phyloP scores from a whole-genome alignment of 2,888 invertebrate species.

The Thecophora atra region DNA sequence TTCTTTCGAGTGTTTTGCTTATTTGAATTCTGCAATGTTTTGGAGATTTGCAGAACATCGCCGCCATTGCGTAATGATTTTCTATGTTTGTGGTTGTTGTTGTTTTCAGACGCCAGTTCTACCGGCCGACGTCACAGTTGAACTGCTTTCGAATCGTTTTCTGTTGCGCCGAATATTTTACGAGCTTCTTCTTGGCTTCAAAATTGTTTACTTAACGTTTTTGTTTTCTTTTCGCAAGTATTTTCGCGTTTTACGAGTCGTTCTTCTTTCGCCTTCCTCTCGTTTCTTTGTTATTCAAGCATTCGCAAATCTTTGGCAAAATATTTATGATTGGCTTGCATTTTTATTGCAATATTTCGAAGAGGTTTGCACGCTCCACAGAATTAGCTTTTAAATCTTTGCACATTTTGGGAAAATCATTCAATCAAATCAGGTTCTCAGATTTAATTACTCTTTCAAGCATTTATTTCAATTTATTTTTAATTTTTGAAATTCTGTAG shows the following conservation, averaged over 20 bases:
- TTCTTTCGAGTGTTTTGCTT: neutral
- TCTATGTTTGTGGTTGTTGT: neutral
- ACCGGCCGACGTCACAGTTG: neutral
- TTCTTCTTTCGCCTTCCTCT: neutral
- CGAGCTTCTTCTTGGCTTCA: neutral
- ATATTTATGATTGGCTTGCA: neutral
- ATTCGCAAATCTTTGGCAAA: neutral
- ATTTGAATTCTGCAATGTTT: neutral
- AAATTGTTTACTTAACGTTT: neutral
- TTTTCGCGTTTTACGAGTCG: too few relatives aligned
- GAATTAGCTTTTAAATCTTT: too few relatives aligned
- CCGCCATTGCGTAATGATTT: neutral
- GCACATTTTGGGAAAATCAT: too few relatives aligned
- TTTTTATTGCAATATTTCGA: neutral
- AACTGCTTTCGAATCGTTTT: neutral
- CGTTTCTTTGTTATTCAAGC: neutral
- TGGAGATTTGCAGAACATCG: neutral
- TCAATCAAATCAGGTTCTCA: too few relatives aligned
- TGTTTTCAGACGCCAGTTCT: neutral
- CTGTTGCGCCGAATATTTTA: conserved; percentile 7
- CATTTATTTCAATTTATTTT: too few relatives aligned
- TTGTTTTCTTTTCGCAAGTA: neutral
- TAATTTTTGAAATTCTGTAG: too few relatives aligned
- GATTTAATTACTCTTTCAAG: too few relatives aligned
- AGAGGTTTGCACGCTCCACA: too few relatives aligned